A percentile compares a stretch with the other conserved stretches of the same genome.
Conservation (phyloP, 1,140 invertebrate genomes). For the Mesaphorura yosii region DNA sequence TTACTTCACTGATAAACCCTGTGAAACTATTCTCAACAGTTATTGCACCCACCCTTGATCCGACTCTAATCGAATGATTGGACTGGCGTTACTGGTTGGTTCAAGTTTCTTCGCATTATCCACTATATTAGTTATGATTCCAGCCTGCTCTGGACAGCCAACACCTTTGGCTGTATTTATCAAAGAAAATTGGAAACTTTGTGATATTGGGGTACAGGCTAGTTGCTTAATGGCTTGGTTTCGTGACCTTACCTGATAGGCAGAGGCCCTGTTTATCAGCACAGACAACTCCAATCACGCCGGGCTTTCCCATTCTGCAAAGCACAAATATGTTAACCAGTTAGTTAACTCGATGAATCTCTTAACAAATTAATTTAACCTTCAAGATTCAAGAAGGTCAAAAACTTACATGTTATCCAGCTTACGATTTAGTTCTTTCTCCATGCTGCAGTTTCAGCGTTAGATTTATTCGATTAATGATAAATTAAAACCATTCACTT, state of each 20-base stretch:
- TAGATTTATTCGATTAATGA: no score
- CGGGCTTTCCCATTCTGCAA: conserved; percentile 22
- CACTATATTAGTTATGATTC: conserved; percentile 23
- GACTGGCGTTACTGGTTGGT: conserved; percentile 21
- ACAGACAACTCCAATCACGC: conserved; percentile 22
- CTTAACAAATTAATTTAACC: neutral
- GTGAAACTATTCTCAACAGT: no score
- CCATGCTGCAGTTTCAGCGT: no score
- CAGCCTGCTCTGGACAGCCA: conserved; percentile 19
- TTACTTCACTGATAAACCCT: no score
- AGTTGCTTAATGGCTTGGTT: neutral
- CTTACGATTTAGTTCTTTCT: conserved; percentile 13
- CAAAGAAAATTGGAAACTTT: no score
- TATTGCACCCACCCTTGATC: conserved; percentile 25
- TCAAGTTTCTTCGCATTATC: conserved; percentile 29
- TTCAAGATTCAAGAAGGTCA: neutral
- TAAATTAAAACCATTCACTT: no score
- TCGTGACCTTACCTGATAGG: conserved; percentile 16
- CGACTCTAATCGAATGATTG: conserved; percentile 27
- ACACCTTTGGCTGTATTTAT: conserved; percentile 20
- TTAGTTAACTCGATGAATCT: neutral
- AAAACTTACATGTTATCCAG: conserved; percentile 20
- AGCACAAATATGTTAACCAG: neutral
- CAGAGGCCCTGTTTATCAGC: conserved; percentile 23
- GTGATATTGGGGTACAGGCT: no score